Evolutionary conservation across 92 coral and sea anemone genomes (phyloP), one percentile per base, ranked within the genome.

Genomic region (Palythoa grandis): DNA sequence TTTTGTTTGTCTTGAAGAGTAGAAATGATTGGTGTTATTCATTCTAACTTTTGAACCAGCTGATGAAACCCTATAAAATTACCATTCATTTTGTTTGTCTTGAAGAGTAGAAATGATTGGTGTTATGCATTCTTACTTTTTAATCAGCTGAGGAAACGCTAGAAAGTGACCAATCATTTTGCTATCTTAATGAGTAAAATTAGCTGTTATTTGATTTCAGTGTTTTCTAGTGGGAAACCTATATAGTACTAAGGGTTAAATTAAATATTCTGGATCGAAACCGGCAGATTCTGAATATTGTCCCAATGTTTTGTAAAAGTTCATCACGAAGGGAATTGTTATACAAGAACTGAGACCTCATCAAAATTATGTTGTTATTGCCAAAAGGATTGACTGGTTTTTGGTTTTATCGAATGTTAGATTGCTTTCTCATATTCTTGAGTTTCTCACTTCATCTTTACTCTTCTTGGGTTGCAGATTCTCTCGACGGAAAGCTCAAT

Each of bases 401-500:
- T 63, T 63, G 22, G 8, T 63, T 63, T 7, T 63, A 19, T 19
- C 25, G 9, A 63, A 17, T 3, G 22, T 19, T 19, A 63, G 7
- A 5, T 17, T 4, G 7, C 0, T 1, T 37, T 23, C 35, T 72
- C 57, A 29, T 19, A 10, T 58, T 52, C 16, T 16, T 43, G 7
- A 6, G 24, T 40, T 50, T 39, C 15, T 74, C 10, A 72, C 68
- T 50, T 63, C 12, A 65, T 61, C 38, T 1, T 20, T 13, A 43
- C 16, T 69, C 19, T 29, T 25, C n/a, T 73, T 17, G 19, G 22
- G 25, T 35, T 84, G 2, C 50, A 94, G 98, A 91, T 96, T 69
- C 86, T 96, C 37, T 93, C 92, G 22, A 93, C 87, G 86, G 92
- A 87, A 52, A 90, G 95, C 76, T 54, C 71, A n/a, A 92, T 95